A percentile compares a stretch with the other conserved stretches of the same genome.
These are phyloP conservation scores for Tragelaphus strepsiceros DNA, from an alignment of 2,113 vertebrate genomes.

Conservation along the genomic window DNA sequence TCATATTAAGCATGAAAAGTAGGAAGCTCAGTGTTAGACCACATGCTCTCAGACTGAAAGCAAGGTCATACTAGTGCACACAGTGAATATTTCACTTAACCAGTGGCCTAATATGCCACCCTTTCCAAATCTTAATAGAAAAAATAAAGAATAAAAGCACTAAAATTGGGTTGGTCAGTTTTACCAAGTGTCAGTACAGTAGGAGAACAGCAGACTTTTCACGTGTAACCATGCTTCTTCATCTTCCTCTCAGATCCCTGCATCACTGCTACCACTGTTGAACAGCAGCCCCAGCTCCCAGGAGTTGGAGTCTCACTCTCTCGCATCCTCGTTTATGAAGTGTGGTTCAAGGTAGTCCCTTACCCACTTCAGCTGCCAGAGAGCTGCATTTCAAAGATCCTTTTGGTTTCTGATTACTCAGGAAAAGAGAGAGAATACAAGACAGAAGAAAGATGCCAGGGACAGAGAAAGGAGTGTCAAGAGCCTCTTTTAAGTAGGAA, in stretches of 20 bases:
- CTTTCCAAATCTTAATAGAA: not conserved
- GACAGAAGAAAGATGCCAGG: not conserved
- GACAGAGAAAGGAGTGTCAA: not conserved
- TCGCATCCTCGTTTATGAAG: not conserved
- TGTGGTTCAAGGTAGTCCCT: not conserved
- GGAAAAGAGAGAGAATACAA: not conserved
- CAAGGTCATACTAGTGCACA: not conserved
- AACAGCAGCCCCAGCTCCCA: not conserved
- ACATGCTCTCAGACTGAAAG: not conserved
- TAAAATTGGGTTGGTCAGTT: not conserved
- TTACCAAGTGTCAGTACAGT: not conserved
- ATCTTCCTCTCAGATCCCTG: not conserved
- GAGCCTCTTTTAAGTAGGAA: not conserved
- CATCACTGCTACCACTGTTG: not conserved
- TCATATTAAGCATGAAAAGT: not conserved
- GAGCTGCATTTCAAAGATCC: constrained; percentile 1
- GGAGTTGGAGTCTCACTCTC: not conserved
- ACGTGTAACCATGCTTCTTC: not conserved
- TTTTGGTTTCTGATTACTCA: not conserved
- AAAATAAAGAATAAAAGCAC: not conserved
- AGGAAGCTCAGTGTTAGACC: not conserved
- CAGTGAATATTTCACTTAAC: not conserved
- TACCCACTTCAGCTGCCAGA: not conserved
- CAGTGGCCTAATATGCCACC: not conserved
- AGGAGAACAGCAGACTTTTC: not conserved